phyloP scores from a whole-genome alignment of 1,140 invertebrate species.

The Odontomachus brunneus region DNA sequence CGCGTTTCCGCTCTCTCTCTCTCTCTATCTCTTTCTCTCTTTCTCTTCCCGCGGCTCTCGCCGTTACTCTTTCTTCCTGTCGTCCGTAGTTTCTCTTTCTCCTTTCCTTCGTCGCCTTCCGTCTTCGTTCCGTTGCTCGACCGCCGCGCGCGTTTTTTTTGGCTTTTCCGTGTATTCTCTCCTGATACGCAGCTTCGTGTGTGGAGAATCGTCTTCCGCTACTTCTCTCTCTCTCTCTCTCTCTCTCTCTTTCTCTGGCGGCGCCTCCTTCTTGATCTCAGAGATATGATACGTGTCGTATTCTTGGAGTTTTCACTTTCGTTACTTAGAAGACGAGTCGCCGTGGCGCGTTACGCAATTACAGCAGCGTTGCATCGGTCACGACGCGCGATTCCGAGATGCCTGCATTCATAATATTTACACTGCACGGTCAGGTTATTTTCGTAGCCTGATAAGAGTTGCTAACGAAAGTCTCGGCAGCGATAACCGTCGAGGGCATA shows the following conservation, averaged over 20 bases:
- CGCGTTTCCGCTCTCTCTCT: constrained; percentile 57
- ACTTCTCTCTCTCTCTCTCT: too few species aligned
- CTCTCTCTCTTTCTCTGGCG: too few species aligned
- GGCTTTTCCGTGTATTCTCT: not conserved
- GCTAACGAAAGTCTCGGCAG: constrained; percentile 72
- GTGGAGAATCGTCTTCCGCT: too few species aligned
- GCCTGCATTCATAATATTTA: constrained; percentile 69
- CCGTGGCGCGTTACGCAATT: not conserved
- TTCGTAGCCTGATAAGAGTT: constrained; percentile 74
- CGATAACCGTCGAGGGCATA: constrained; percentile 58
- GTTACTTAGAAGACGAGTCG: not conserved
- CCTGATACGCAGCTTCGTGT: too few species aligned
- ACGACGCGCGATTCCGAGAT: constrained; percentile 45
- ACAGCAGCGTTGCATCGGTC: not conserved
- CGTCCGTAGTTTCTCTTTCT: constrained; percentile 46
- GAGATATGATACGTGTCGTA: not conserved
- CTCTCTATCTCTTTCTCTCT: constrained; percentile 65
- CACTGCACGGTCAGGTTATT: constrained; percentile 68
- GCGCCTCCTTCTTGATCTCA: not conserved
- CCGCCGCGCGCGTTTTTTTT: constrained; percentile 37
- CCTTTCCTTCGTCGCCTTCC: constrained; percentile 13
- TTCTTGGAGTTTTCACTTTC: constrained; percentile 18
- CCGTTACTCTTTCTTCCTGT: constrained; percentile 54
- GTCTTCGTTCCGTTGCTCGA: constrained; percentile 43
- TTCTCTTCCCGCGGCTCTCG: constrained; percentile 42